phyloP scores from a whole-genome alignment of 2,797 vertebrate genomes.

The Arremon brunneinucha region DNA sequence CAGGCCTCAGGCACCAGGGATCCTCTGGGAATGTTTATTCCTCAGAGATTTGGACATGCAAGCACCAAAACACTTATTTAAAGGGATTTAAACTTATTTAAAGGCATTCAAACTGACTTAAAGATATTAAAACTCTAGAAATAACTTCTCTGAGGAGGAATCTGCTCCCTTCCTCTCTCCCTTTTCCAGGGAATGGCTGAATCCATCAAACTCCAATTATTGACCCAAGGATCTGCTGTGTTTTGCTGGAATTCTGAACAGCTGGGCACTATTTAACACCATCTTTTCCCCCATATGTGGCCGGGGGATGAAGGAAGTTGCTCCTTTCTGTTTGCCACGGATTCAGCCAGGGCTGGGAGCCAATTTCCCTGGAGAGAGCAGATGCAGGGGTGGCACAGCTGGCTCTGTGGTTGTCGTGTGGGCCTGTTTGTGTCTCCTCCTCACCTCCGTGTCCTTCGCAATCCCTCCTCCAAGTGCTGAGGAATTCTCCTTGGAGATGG shows the following conservation, averaged over 20 bases:
- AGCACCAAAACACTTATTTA: not conserved
- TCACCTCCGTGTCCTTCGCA: not conserved
- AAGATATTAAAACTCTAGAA: not conserved
- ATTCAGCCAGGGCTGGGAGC: not conserved
- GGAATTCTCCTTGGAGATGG: not conserved
- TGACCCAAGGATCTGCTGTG: not conserved
- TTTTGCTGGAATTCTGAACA: not conserved
- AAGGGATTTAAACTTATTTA: not conserved
- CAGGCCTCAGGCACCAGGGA: not conserved
- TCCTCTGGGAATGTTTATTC: not conserved
- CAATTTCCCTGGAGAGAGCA: not conserved
- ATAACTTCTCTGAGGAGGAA: not conserved
- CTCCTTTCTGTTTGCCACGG: not conserved
- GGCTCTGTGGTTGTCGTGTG: not conserved
- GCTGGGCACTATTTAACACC: not conserved
- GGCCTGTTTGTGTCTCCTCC: not conserved
- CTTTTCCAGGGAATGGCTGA: not conserved
- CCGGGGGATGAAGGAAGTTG: not conserved
- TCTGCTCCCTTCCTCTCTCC: no score
- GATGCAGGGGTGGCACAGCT: not conserved
- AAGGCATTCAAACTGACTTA: not conserved
- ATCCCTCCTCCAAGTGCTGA: not conserved
- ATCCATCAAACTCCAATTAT: not conserved
- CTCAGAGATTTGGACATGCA: not conserved
- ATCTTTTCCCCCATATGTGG: not conserved